Percentiles rank a stretch among this genome's conserved stretches.
Evolutionary conservation across 2,888 invertebrate species (phyloP).

Genomic region (Hemaris fuciformis): DNA sequence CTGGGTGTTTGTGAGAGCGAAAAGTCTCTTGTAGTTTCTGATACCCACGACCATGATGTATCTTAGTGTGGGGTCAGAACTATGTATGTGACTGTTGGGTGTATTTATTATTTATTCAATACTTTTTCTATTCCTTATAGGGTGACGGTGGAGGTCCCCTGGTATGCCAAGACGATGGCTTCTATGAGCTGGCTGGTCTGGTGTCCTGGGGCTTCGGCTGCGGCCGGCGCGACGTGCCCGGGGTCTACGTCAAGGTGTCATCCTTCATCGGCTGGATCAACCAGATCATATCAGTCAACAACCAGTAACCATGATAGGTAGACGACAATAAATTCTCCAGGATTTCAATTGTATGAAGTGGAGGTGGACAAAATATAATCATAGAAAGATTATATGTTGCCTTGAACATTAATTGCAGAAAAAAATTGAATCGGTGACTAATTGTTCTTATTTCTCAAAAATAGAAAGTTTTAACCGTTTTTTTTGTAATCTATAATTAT

Average conservation of each 20-base stretch:
- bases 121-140: constrained; percentile 69
- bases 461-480: no score
- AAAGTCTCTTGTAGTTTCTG: no score
- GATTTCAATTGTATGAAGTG: no score
- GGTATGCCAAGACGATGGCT: constrained; percentile 95
- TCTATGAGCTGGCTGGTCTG: constrained; percentile 95
- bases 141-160: constrained; percentile 97
- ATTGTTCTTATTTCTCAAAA: no score
- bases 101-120: background rate
- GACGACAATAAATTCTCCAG: background rate
- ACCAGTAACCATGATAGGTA: constrained; percentile 81
- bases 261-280: constrained; percentile 98
- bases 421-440: no score
- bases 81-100: background rate
- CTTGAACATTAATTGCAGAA: no score
- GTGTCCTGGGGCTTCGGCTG: constrained; percentile 98
- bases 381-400: no score
- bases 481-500: no score
- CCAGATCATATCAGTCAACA: constrained; percentile 97
- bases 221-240: constrained; percentile 95
- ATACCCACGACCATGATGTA: no score
- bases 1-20: no score
- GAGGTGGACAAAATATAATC: no score
- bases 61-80: background rate
- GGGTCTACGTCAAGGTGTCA: constrained; percentile 98